These are phyloP conservation scores for Rhagonycha lutea DNA, from an alignment of 2,888 invertebrate genomes.

Conservation along the genomic window DNA sequence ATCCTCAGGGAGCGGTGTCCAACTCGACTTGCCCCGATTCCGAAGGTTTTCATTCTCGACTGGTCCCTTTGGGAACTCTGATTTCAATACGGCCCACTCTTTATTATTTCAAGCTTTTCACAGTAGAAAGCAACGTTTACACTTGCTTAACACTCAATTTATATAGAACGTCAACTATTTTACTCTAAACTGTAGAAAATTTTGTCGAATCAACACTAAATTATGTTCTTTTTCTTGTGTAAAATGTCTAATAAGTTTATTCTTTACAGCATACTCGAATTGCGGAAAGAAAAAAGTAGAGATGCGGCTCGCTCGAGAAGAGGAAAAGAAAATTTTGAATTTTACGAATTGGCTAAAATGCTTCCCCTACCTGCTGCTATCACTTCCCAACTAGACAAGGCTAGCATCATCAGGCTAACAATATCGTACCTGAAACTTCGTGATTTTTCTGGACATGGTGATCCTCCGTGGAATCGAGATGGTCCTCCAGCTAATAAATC, in stretches of 20 bases:
- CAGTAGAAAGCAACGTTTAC: constrained; percentile 21
- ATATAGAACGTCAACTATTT: constrained; percentile 8
- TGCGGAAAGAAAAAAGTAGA: constrained; percentile 91
- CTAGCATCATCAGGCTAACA: constrained; percentile 93
- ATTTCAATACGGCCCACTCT: constrained; percentile 49
- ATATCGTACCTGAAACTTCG: constrained; percentile 93
- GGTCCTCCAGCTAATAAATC: constrained; percentile 77
- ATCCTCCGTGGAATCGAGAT: constrained; percentile 93
- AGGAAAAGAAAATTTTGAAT: constrained; percentile 95
- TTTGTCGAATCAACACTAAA: not conserved
- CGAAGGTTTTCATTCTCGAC: constrained; percentile 48
- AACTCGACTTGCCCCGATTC: constrained; percentile 48
- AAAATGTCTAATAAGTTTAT: constrained; percentile 14
- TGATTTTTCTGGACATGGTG: constrained; percentile 94
- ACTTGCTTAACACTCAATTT: constrained; percentile 18
- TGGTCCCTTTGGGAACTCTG: constrained; percentile 48
- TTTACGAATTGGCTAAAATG: constrained; percentile 95
- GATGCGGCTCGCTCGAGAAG: constrained; percentile 90
- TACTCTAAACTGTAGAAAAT: not conserved
- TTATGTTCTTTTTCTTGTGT: not conserved
- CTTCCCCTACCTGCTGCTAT: constrained; percentile 88
- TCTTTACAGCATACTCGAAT: constrained; percentile 85
- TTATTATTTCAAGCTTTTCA: constrained; percentile 31
- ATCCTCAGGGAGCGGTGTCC: constrained; percentile 54
- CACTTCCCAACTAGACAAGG: constrained; percentile 93